Percentiles rank a stretch among this genome's conserved stretches.
These are phyloP conservation scores for Cantharis nigra DNA, from an alignment of 2,888 invertebrate species.

Conservation along the genomic window DNA sequence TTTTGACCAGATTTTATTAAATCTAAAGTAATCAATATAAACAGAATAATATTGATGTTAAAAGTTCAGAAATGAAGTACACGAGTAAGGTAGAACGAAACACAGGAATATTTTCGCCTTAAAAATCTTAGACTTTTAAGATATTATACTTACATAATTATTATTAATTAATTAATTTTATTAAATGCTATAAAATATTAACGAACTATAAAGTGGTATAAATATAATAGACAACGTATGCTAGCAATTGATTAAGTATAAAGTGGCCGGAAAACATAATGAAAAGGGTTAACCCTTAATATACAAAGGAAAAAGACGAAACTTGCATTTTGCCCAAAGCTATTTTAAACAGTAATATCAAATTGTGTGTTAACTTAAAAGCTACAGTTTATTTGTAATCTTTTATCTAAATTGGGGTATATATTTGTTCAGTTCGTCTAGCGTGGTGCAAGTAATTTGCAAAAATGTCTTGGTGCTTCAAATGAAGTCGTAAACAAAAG, in stretches of 20 bases:
- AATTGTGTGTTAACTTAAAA: neutral
- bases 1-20: too few species aligned
- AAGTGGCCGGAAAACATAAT: neutral
- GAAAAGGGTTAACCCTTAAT: neutral
- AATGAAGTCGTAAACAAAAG: neutral
- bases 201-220: neutral
- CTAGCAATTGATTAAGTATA: neutral
- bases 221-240: neutral
- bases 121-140: too few species aligned
- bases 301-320: neutral
- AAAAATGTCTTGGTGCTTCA: neutral
- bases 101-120: too few species aligned
- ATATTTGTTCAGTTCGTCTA: neutral
- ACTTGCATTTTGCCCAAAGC: neutral
- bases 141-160: too few species aligned
- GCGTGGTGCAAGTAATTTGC: neutral
- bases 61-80: too few species aligned
- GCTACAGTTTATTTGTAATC: neutral
- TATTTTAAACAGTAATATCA: neutral
- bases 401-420: neutral
- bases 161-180: too few species aligned
- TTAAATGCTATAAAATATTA: too few species aligned
- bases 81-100: too few species aligned
- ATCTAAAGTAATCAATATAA: too few species aligned
- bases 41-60: too few species aligned